Conservation (phyloP, 2,797 vertebrate species). For the Pangasius sanitwongsei region DNA sequence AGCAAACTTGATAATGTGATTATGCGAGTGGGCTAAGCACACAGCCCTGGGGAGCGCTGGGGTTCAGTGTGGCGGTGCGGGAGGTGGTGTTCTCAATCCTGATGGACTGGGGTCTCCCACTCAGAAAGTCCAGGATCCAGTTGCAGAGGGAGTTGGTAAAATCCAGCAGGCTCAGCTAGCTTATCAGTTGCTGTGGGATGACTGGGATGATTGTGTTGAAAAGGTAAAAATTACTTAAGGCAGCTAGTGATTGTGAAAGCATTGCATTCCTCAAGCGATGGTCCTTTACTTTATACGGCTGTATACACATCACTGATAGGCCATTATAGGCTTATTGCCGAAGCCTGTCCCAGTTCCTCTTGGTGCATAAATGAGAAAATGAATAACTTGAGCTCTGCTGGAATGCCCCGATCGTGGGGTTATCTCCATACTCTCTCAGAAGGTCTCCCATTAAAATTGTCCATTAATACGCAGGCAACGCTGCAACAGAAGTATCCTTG, state of each 20-base stretch:
- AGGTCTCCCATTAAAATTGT: slow-evolving; percentile 55
- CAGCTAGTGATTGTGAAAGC: neutral
- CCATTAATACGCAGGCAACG: slow-evolving; percentile 38
- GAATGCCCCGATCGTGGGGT: slow-evolving; percentile 45
- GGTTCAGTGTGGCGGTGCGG: neutral
- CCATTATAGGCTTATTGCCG: slow-evolving; percentile 26
- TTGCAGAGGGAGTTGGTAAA: neutral
- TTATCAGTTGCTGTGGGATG: neutral
- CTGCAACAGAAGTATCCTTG: slow-evolving; percentile 56
- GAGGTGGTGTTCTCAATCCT: neutral
- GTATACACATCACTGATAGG: neutral
- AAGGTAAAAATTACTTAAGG: neutral
- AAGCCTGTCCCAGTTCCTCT: slow-evolving; percentile 34
- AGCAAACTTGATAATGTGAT: neutral
- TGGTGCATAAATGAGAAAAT: slow-evolving; percentile 47
- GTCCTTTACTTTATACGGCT: neutral
- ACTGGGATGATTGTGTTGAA: neutral
- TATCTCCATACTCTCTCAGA: slow-evolving; percentile 45
- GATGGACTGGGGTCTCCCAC: neutral
- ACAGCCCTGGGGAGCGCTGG: no score
- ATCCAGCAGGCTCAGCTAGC: neutral
- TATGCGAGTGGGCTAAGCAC: neutral
- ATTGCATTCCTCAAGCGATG: neutral
- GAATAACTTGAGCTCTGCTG: slow-evolving; percentile 48
- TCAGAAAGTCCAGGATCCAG: neutral